Conservation (phyloP, 2,888 invertebrate genomes). For the Boloria euphrosyne region DNA sequence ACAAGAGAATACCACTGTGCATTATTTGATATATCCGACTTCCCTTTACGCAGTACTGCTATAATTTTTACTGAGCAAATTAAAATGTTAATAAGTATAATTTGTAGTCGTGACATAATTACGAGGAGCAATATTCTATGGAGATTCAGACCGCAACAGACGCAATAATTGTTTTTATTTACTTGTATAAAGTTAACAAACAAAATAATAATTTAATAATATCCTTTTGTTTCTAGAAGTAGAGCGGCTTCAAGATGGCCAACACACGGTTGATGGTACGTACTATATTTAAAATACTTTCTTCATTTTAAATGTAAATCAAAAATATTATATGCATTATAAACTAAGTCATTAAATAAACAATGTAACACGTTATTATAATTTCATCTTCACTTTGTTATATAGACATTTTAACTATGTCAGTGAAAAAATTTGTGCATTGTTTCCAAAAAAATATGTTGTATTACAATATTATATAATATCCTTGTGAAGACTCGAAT, state of each 20-base stretch:
- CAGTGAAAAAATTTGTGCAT: too few relatives aligned
- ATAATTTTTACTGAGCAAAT: background rate
- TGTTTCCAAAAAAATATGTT: too few relatives aligned
- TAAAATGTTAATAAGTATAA: constrained; percentile 29
- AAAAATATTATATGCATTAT: too few relatives aligned
- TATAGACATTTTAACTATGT: too few relatives aligned
- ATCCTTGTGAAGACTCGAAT: too few relatives aligned
- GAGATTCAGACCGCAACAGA: constrained; percentile 23
- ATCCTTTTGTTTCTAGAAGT: constrained; percentile 31
- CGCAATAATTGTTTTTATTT: constrained; percentile 20
- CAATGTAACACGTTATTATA: too few relatives aligned
- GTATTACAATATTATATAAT: too few relatives aligned
- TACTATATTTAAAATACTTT: background rate
- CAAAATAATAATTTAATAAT: constrained; percentile 4
- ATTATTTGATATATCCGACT: too few relatives aligned
- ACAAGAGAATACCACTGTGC: too few relatives aligned
- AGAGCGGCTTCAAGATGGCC: constrained; percentile 29
- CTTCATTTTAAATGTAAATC: background rate
- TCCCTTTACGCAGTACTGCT: too few relatives aligned
- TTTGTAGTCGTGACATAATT: constrained; percentile 33
- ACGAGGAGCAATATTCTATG: background rate
- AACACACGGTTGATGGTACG: constrained; percentile 27
- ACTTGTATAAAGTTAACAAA: background rate
- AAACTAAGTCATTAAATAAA: too few relatives aligned
- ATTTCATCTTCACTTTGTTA: too few relatives aligned